These are phyloP conservation scores for Ibidorhyncha struthersii DNA, from an alignment of 2,113 vertebrate species.

Conservation along the genomic window DNA sequence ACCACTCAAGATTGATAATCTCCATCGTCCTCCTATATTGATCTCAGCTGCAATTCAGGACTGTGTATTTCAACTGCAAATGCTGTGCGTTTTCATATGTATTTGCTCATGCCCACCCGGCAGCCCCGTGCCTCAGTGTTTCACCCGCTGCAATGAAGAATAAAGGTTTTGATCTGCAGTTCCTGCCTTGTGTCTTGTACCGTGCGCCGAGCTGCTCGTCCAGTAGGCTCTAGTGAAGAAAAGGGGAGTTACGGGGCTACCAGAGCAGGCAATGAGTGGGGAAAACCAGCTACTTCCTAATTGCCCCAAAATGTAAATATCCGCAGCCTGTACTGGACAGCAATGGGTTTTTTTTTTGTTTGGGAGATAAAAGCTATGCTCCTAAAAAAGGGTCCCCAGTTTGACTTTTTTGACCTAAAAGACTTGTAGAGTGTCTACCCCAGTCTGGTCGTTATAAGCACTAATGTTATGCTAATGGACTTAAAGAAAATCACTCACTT, in stretches of 20 bases:
- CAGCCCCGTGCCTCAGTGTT: neutral
- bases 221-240: neutral
- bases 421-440: neutral
- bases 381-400: neutral
- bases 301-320: neutral
- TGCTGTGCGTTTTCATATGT: neutral
- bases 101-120: neutral
- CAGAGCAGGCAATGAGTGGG: neutral
- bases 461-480: constrained; percentile 38
- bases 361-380: neutral
- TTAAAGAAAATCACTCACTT: constrained; percentile 47
- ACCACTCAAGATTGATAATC: constrained; percentile 65
- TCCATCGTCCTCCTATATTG: constrained; percentile 43
- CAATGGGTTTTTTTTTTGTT: neutral
- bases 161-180: constrained; percentile 38
- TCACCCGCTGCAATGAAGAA: constrained; percentile 4
- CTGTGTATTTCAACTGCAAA: constrained; percentile 1
- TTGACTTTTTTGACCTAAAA: neutral
- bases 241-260: neutral
- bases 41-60: constrained; percentile 43
- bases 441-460: neutral
- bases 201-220: neutral
- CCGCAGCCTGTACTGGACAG: neutral
- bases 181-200: constrained; percentile 44
- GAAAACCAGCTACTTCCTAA: neutral